Percentiles rank a stretch among this genome's conserved stretches.
phyloP scores from a whole-genome alignment of 2,888 invertebrate species.

The Bursaphelenchus okinawaensis region DNA sequence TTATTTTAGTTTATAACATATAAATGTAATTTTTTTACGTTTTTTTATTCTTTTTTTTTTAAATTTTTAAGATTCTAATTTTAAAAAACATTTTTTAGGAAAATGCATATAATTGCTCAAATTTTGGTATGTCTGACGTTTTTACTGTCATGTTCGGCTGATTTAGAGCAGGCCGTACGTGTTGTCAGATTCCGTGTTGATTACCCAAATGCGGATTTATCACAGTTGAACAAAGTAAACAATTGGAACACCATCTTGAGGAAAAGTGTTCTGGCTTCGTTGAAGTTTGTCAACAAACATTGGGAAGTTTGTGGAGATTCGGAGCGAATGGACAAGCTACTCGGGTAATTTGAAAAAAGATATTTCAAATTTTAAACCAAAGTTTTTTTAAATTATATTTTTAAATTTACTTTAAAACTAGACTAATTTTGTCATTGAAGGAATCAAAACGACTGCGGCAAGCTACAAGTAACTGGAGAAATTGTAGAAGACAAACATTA shows the following conservation, averaged over 20 bases:
- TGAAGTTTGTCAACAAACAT: conserved; percentile 55
- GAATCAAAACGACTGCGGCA: conserved; percentile 45
- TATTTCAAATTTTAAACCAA: background rate
- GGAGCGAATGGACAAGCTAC: conserved; percentile 3
- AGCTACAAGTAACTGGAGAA: conserved; percentile 55
- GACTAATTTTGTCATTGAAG: conserved; percentile 5
- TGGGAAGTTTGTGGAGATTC: conserved; percentile 31
- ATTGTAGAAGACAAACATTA: conserved; percentile 38
- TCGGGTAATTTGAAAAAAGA: conserved; percentile 11
- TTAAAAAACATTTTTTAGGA: no score
- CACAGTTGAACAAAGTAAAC: conserved; percentile 18
- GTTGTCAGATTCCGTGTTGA: conserved; percentile 34
- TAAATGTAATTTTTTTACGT: no score
- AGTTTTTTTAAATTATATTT: background rate
- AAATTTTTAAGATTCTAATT: no score
- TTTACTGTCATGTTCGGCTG: background rate
- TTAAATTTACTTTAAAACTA: background rate
- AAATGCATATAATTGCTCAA: no score
- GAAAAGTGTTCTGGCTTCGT: conserved; percentile 47
- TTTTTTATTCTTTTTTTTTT: no score
- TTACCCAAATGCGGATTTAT: conserved; percentile 33
- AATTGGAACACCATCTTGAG: conserved; percentile 35
- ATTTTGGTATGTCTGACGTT: no score
- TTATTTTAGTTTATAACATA: no score
- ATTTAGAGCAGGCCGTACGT: conserved; percentile 22